Conservation (phyloP, 2,113 vertebrate genomes). For the Lampris incognitus region DNA sequence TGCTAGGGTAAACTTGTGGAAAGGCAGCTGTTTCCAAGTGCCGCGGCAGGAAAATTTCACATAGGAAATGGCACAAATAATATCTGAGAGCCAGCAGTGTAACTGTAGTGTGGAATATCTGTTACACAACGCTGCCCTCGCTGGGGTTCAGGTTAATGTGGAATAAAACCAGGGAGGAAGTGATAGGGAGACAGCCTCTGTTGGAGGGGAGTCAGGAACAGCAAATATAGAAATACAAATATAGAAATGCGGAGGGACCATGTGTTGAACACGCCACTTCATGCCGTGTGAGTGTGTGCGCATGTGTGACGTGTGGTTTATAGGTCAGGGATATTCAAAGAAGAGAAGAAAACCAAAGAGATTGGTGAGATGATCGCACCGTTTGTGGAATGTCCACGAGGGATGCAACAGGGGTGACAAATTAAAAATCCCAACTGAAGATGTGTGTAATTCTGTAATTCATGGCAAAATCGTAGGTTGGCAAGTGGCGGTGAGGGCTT, state of each 20-base stretch:
- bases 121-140: constrained; percentile 67
- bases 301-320: constrained; percentile 7
- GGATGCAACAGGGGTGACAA: too few species aligned
- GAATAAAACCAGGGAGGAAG: constrained; percentile 65
- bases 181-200: constrained; percentile 47
- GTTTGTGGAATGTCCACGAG: constrained; percentile 1
- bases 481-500: neutral
- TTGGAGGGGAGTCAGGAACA: constrained; percentile 58
- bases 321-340: constrained; percentile 5
- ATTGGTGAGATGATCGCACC: neutral
- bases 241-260: neutral
- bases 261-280: neutral
- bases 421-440: too few species aligned
- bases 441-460: too few species aligned
- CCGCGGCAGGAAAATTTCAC: constrained; percentile 60
- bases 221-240: constrained; percentile 35
- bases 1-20: constrained; percentile 49
- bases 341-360: neutral
- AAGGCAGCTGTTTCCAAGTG: constrained; percentile 61
- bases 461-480: too few species aligned
- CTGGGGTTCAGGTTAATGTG: constrained; percentile 59
- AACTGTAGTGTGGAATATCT: constrained; percentile 75
- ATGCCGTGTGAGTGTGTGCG: constrained; percentile 6
- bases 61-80: constrained; percentile 69
- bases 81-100: constrained; percentile 59